Evolutionary conservation across 2,113 vertebrate genomes (phyloP), one percentile per base, ranked within the genome.

Genomic region (Thunnus maccoyii): DNA sequence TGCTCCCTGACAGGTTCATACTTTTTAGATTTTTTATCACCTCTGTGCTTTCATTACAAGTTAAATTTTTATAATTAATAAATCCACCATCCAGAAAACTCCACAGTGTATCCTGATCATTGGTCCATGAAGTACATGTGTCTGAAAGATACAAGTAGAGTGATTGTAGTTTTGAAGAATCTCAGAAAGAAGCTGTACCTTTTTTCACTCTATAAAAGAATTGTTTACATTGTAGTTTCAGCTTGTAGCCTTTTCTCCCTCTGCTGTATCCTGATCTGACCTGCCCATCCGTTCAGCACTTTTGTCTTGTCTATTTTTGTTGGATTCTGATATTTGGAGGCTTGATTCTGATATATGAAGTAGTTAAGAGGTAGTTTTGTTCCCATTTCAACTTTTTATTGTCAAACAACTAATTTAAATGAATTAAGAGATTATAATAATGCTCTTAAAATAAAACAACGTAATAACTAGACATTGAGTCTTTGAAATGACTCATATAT

Each of bases 211-310:
- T 15, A 1, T 52, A 58, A 64, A 20, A 52, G 13, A 9, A 11
- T 48, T 72, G 55, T 72, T 87, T 63, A 60, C 51, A 32, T 27
- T 52, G 60, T 9, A n/a, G 22, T 54, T 64, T 3, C 32, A 68
- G 72, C 14, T 44, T 64, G 63, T 32, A 70, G 67, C 57, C 54
- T 76, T 66, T 74, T 13, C 17, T 66, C 20, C n/a, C 61, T 51
- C 68, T 18, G 30, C 32, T 11, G 36, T 48, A 41, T 76, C 25
- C 67, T 51, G 48, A 66, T 77, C 65, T 20, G 47, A 65, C 62
- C 82, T 76, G 51, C 27, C 78, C 79, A 64, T 86, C 74, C 80
- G 72, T 54, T 84, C n/a, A 13, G 44, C 68, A 27, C 61, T 57
- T 78, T 25, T 75, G 47, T 48, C 67, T 68, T 18, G 18, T 73